Base-by-base conservation (phyloP, 2,797 vertebrate genomes). In the Dryobates pubescens region DNA sequence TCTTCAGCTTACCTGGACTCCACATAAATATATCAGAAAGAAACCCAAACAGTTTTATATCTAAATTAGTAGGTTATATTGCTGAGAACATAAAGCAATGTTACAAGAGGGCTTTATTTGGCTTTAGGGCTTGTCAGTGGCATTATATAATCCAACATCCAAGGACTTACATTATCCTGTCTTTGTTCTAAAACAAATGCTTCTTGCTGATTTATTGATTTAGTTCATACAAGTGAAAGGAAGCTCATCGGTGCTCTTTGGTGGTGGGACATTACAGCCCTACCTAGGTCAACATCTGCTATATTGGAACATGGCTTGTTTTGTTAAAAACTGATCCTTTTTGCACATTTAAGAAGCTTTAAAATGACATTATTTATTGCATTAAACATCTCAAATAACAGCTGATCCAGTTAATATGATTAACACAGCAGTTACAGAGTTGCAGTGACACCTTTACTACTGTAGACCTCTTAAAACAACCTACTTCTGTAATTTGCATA, bases 391-490 rank as follows among this genome's bases (percentile, higher is more conserved):
- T 64, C 64, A 90, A 81, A 71, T 38, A 95, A 90, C 59, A 90
- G 83, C 17, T n/a, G 61, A 51, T n/a, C 14, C 56, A 82, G 32
- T n/a, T 77, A 82, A 80, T 15, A 16, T 0, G 0, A 69, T 43
- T 75, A 69, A 53, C 13, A 38, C 17, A 58, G 34, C 16, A 58
- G 30, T 65, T 36, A 65, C 17, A 70, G 17, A 11, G 9, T 16
- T 71, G 79, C 62, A 92, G 30, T 47, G 88, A 93, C 53, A 90
- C 62, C 73, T 79, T 88, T 94, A 82, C 84, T 89, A 54, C 45
- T 75, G 83, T 17, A 82, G 51, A 86, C 80, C 69, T 90, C 58
- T 56, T 65, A 87, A 91, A 89, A 70, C 24, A 86, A 43, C 32
- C 64, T 24, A 5, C 73, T 88, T 95, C 81, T 89, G 47, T 54